Conservation (phyloP, 1,140 invertebrate genomes). For the Bombyx mandarina region DNA sequence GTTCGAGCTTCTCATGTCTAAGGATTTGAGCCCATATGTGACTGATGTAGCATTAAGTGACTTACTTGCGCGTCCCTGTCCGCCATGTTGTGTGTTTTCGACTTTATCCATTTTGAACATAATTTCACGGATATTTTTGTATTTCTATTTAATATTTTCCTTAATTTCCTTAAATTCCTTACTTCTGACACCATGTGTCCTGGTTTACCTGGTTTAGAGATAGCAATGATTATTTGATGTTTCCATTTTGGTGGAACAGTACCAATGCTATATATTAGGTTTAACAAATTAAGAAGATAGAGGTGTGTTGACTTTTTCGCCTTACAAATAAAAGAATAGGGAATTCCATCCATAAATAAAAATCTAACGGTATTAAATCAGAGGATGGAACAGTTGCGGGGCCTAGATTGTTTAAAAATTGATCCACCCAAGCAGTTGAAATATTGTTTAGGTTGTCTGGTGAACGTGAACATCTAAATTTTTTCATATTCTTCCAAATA, state of each 20-base stretch:
- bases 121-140: conserved; percentile 3
- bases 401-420: not conserved
- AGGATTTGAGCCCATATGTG: too few species aligned
- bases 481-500: conserved; percentile 3
- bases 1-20: too few species aligned
- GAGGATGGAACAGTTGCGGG: not conserved
- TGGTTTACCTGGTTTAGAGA: conserved; percentile 10
- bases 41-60: too few species aligned
- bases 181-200: conserved; percentile 20
- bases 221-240: conserved; percentile 8
- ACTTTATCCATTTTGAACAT: too few species aligned
- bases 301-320: conserved; percentile 1
- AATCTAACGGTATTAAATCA: not conserved
- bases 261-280: conserved; percentile 4
- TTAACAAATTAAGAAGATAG: conserved; percentile 14
- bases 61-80: too few species aligned
- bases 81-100: too few species aligned
- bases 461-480: not conserved
- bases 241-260: conserved; percentile 5
- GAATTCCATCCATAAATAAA: conserved; percentile 12
- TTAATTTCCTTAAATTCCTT: too few species aligned
- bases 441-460: not conserved
- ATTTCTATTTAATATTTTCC: too few species aligned
- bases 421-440: not conserved
- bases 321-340: conserved; percentile 21